Conservation (phyloP, 2,113 vertebrate genomes). For the Climacteris rufus region DNA sequence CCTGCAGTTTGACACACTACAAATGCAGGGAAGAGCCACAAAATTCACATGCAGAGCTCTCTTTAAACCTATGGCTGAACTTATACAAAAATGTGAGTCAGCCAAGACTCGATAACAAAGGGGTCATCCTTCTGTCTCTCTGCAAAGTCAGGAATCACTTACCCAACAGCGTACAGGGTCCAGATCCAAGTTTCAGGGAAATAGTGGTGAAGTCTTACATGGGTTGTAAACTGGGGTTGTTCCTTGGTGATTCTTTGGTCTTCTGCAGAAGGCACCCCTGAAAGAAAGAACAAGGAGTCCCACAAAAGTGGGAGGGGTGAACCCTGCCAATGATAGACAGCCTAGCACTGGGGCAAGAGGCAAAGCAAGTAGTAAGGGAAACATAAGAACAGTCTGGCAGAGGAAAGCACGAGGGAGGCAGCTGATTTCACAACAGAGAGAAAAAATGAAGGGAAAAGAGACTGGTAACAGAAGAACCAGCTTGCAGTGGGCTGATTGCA, state of each 20-base stretch:
- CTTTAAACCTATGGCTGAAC: not conserved
- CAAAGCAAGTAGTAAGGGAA: not conserved
- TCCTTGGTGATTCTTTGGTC: not conserved
- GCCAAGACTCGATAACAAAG: not conserved
- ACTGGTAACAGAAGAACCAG: not conserved
- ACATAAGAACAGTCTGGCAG: not conserved
- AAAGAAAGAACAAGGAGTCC: not conserved
- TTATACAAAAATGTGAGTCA: not conserved
- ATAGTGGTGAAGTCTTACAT: constrained; percentile 40
- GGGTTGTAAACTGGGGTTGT: not conserved
- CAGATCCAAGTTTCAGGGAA: constrained; percentile 87
- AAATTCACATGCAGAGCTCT: not conserved
- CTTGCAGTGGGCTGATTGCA: not conserved
- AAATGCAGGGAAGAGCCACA: not conserved
- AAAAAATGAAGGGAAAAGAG: not conserved
- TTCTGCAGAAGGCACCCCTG: not conserved
- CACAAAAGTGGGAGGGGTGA: not conserved
- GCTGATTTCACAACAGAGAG: not conserved
- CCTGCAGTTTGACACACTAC: not conserved
- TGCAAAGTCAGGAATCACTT: not conserved
- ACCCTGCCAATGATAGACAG: not conserved
- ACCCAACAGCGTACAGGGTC: constrained; percentile 77
- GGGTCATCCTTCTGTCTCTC: not conserved
- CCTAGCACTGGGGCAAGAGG: not conserved
- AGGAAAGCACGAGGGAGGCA: not conserved